Conservation (phyloP, 2,888 invertebrate species). For the Orchesellides sinensis region DNA sequence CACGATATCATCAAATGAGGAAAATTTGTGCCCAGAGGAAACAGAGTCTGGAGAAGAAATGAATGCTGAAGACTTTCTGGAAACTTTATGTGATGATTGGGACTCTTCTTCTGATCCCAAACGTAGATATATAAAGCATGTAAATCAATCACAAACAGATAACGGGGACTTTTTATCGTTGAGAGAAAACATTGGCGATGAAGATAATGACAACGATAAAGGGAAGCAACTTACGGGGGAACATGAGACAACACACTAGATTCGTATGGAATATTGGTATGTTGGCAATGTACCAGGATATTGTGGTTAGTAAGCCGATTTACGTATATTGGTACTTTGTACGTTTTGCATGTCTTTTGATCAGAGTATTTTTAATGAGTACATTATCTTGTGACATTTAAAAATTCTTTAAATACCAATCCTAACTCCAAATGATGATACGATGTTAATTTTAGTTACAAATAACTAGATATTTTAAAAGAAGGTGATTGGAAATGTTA, state of each 20-base stretch:
- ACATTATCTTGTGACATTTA: no score
- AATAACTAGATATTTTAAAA: no score
- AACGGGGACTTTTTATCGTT: slow-evolving; percentile 19
- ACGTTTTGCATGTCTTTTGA: no score
- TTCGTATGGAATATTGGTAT: no score
- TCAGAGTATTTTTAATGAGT: no score
- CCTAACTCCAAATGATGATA: no score
- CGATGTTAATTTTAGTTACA: no score
- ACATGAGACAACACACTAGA: slow-evolving; percentile 23
- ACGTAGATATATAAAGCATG: neutral
- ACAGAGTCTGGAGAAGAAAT: slow-evolving; percentile 31
- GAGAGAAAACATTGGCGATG: slow-evolving; percentile 12
- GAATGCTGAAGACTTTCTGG: slow-evolving; percentile 35
- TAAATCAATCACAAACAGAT: slow-evolving; percentile 29
- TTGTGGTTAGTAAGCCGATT: no score
- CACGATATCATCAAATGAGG: neutral
- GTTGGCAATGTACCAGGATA: no score
- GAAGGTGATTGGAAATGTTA: no score
- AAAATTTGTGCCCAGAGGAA: slow-evolving; percentile 28
- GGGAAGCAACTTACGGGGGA: slow-evolving; percentile 29
- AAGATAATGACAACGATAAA: neutral
- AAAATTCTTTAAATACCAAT: no score
- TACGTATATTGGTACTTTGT: no score
- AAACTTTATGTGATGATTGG: slow-evolving; percentile 51
- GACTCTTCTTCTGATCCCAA: slow-evolving; percentile 18